Percentiles rank a stretch among this genome's conserved stretches.
Evolutionary conservation across 2,797 vertebrate genomes (phyloP).

Genomic region (Passerculus sandwichensis): DNA sequence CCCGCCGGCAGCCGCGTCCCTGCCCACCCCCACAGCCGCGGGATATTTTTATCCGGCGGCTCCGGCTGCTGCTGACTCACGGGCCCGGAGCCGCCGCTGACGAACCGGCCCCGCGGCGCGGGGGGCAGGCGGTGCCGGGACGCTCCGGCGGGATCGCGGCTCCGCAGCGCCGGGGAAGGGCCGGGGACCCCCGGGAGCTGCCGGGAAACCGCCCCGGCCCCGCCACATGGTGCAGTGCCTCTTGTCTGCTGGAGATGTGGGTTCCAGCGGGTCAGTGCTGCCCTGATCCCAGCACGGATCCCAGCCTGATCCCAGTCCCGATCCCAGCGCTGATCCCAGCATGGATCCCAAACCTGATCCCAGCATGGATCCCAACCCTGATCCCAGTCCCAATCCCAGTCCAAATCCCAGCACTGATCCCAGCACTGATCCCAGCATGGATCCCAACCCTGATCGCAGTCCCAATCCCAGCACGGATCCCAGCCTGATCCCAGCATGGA

Average conservation of each 20-base stretch:
- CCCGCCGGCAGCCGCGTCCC: not conserved
- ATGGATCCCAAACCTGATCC: too few relatives aligned
- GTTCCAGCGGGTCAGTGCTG: not conserved
- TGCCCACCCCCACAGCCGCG: not conserved
- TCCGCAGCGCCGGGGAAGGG: not conserved
- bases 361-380: too few relatives aligned
- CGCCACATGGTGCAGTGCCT: accelerated
- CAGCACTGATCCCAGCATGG: too few relatives aligned
- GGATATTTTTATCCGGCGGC: slow-evolving; percentile 9
- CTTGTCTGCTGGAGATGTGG: not conserved
- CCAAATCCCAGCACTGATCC: too few relatives aligned
- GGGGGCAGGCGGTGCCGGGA: not conserved
- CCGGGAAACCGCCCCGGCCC: not conserved
- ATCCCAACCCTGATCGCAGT: too few relatives aligned
- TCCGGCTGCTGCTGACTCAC: slow-evolving; percentile 60
- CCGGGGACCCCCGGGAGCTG: not conserved
- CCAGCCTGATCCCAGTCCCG: too few relatives aligned
- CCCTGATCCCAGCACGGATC: too few relatives aligned
- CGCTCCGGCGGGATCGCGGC: not conserved
- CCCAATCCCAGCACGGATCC: too few relatives aligned
- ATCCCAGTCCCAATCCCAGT: too few relatives aligned
- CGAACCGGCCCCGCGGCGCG: not conserved
- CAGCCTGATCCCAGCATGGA: too few relatives aligned
- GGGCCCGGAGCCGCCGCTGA: slow-evolving; percentile 39
- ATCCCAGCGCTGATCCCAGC: too few relatives aligned